These are phyloP conservation scores for Deilephila porcellus DNA, from an alignment of 2,888 invertebrate species.

Conservation along the genomic window DNA sequence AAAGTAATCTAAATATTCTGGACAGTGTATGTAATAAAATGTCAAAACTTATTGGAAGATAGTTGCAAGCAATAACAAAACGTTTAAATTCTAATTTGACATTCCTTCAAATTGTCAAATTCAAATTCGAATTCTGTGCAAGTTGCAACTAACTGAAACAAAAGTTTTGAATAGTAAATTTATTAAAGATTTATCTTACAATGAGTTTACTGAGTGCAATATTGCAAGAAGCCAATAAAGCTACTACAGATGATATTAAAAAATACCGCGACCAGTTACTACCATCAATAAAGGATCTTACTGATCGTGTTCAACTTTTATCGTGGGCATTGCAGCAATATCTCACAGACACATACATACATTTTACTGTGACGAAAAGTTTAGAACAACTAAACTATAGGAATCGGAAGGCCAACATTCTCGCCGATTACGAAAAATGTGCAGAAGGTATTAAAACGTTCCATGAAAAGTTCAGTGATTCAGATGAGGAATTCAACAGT, in stretches of 20 bases:
- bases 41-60: background rate
- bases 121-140: slow-evolving; percentile 36
- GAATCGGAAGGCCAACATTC: slow-evolving; percentile 67
- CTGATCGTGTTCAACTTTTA: slow-evolving; percentile 70
- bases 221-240: slow-evolving; percentile 69
- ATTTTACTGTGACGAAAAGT: slow-evolving; percentile 70
- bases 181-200: slow-evolving; percentile 30
- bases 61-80: slow-evolving; percentile 10
- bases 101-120: slow-evolving; percentile 26
- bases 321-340: slow-evolving; percentile 75
- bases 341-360: slow-evolving; percentile 68
- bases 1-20: background rate
- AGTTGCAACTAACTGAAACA: slow-evolving; percentile 38
- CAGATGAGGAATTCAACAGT: slow-evolving; percentile 64
- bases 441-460: slow-evolving; percentile 52
- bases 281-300: slow-evolving; percentile 64
- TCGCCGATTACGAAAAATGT: slow-evolving; percentile 57
- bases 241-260: slow-evolving; percentile 62
- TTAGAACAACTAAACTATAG: slow-evolving; percentile 74
- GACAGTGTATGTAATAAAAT: background rate
- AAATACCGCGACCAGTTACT: slow-evolving; percentile 64
- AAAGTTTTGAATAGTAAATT: slow-evolving; percentile 29
- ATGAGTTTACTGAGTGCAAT: slow-evolving; percentile 77
- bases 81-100: slow-evolving; percentile 7
- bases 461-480: slow-evolving; percentile 51